Evolutionary conservation across 2,113 vertebrate genomes (phyloP).

Genomic region (Prolemur simus): DNA sequence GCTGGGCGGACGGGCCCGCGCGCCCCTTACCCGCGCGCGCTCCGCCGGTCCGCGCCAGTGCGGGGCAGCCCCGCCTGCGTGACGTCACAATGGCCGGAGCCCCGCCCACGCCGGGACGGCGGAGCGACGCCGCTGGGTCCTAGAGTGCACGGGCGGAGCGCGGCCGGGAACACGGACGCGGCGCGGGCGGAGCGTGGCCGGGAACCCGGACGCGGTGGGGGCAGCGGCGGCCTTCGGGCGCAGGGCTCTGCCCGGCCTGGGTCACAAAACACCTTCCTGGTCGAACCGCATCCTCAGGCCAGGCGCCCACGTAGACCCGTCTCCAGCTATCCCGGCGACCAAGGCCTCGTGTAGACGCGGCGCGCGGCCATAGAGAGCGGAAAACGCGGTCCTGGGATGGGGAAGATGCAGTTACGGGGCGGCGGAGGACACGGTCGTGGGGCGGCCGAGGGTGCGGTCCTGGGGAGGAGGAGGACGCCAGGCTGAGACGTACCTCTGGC

Average conservation of each 20-base stretch:
- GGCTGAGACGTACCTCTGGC: accelerated
- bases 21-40: background rate
- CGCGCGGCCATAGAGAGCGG: background rate
- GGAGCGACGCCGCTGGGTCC: background rate
- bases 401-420: too few relatives aligned
- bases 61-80: background rate
- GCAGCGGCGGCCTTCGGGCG: background rate
- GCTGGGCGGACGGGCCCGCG: too few relatives aligned
- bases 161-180: accelerated
- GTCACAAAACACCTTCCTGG: background rate
- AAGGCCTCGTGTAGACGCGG: background rate
- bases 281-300: background rate
- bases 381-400: too few relatives aligned
- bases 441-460: too few relatives aligned
- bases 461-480: too few relatives aligned
- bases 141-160: accelerated
- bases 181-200: accelerated
- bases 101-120: background rate
- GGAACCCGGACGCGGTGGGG: accelerated
- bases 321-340: background rate
- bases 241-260: background rate
- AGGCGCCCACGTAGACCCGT: background rate
- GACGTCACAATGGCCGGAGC: constrained; percentile 57
- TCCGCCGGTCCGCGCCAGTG: background rate
- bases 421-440: too few relatives aligned